Conservation (phyloP, 1,140 invertebrate genomes). For the Manduca sexta region DNA sequence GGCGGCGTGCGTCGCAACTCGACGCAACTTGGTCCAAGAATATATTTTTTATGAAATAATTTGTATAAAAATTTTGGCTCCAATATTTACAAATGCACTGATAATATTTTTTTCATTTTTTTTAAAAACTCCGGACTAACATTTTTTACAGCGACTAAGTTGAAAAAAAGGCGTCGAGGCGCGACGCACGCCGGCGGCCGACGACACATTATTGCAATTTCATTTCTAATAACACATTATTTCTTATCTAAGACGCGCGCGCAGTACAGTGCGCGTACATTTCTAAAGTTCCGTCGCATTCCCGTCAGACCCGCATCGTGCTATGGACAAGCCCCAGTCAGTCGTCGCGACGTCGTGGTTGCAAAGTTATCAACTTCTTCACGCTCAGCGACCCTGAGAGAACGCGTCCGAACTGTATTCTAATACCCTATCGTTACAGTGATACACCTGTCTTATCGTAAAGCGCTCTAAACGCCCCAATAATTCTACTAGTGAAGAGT, state of each 20-base stretch:
- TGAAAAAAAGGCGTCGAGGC: conserved; percentile 23
- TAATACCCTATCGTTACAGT: conserved; percentile 65
- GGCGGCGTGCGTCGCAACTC: conserved; percentile 26
- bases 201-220: conserved; percentile 46
- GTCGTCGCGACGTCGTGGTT: no score
- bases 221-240: conserved; percentile 67
- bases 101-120: conserved; percentile 27
- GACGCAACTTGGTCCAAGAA: conserved; percentile 51
- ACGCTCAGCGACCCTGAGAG: background rate
- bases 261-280: conserved; percentile 42
- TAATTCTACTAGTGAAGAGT: conserved; percentile 32
- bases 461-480: conserved; percentile 20
- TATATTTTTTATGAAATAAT: conserved; percentile 60
- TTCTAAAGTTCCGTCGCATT: background rate
- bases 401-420: conserved; percentile 20
- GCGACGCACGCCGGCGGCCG: conserved; percentile 21
- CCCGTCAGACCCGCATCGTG: background rate
- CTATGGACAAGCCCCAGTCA: no score
- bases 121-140: conserved; percentile 61
- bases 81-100: conserved; percentile 64
- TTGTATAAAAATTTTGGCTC: conserved; percentile 70
- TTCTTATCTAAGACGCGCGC: conserved; percentile 57
- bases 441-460: conserved; percentile 31
- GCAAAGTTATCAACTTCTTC: no score
- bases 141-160: conserved; percentile 52